Conservation (phyloP, 2,797 vertebrate genomes). For the Benthosema pterotum region DNA sequence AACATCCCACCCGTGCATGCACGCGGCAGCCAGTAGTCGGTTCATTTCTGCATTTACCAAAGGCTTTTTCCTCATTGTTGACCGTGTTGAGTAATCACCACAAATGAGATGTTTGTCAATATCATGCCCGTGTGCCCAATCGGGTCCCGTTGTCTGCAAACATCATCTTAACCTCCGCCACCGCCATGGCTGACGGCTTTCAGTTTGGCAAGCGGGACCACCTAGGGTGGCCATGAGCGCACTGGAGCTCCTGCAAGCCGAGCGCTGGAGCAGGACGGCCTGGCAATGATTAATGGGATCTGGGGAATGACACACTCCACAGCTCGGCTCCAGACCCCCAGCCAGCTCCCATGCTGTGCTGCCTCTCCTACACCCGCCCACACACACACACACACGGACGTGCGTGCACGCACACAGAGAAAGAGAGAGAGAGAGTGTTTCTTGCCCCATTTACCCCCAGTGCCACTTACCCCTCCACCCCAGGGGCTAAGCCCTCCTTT, state of each 20-base stretch:
- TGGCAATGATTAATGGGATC: conserved; percentile 77
- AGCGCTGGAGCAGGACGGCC: conserved; percentile 57
- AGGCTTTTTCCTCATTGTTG: too few relatives aligned
- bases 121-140: conserved; percentile 31
- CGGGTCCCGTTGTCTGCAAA: conserved; percentile 44
- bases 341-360: conserved; percentile 69
- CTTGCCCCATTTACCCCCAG: conserved; percentile 47
- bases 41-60: too few relatives aligned
- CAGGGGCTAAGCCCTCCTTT: conserved; percentile 49
- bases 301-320: conserved; percentile 68
- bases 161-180: conserved; percentile 19
- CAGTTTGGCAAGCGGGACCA: conserved; percentile 73
- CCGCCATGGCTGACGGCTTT: conserved; percentile 40
- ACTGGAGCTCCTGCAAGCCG: conserved; percentile 47
- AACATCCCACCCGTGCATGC: too few relatives aligned
- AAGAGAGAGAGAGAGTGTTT: conserved; percentile 43
- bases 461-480: conserved; percentile 22
- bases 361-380: conserved; percentile 43
- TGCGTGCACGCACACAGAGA: conserved; percentile 42
- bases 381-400: conserved; percentile 7
- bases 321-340: conserved; percentile 64
- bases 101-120: conserved; percentile 23
- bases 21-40: too few relatives aligned
- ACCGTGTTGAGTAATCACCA: background rate
- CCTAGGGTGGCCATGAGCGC: conserved; percentile 57